These are phyloP conservation scores for Scomber colias DNA, from an alignment of 2,113 vertebrate species.

Conservation along the genomic window DNA sequence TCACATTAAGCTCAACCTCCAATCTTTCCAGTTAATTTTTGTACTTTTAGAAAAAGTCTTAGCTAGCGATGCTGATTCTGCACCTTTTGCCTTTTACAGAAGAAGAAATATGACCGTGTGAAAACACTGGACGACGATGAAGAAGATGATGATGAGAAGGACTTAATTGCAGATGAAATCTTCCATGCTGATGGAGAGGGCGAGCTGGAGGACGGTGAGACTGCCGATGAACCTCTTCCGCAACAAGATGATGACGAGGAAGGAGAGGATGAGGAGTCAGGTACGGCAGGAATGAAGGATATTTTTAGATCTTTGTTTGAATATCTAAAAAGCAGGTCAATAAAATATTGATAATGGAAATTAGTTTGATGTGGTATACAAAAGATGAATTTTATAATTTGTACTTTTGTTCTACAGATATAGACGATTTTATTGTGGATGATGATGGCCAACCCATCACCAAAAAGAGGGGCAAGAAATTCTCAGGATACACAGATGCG, in stretches of 20 bases:
- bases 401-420: conserved; percentile 83
- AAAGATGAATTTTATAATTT: neutral
- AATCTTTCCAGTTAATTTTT: neutral
- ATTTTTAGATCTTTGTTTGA: neutral
- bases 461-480: conserved; percentile 96
- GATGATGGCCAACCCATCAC: conserved; percentile 97
- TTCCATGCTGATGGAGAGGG: conserved; percentile 95
- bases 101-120: conserved; percentile 96
- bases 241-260: conserved; percentile 93
- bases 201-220: conserved; percentile 92
- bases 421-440: conserved; percentile 98
- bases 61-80: neutral
- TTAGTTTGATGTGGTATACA: neutral
- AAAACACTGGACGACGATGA: conserved; percentile 96
- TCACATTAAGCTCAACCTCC: neutral
- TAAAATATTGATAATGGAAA: neutral
- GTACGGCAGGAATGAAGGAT: conserved; percentile 71
- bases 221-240: conserved; percentile 87
- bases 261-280: conserved; percentile 93
- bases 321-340: neutral
- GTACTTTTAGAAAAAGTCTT: neutral
- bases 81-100: conserved; percentile 52
- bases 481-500: conserved; percentile 97
- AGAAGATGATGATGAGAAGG: conserved; percentile 95
- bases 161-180: conserved; percentile 95